These are phyloP conservation scores for Misgurnus mizolepis DNA, from an alignment of 2,113 vertebrate genomes.

Conservation along the genomic window DNA sequence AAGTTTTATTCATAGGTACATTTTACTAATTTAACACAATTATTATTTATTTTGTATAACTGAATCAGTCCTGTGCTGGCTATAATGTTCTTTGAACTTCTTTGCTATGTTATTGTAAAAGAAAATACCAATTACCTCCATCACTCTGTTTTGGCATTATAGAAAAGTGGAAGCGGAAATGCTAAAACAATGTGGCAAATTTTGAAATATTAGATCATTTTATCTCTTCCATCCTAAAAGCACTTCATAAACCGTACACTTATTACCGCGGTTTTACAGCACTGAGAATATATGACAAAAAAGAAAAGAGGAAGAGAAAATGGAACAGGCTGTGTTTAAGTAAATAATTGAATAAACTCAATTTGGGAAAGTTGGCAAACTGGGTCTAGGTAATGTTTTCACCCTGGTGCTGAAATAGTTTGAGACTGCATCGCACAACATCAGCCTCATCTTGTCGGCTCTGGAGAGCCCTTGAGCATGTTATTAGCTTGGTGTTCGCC, in stretches of 20 bases:
- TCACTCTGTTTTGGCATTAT: slow-evolving; percentile 22
- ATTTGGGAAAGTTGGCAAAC: slow-evolving; percentile 64
- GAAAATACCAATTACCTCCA: slow-evolving; percentile 18
- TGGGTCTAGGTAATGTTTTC: slow-evolving; percentile 74
- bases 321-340: slow-evolving; percentile 56
- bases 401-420: slow-evolving; percentile 87
- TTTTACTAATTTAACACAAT: neutral
- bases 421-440: slow-evolving; percentile 85
- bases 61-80: neutral
- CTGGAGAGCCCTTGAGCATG: slow-evolving; percentile 99
- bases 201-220: slow-evolving; percentile 34
- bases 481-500: slow-evolving; percentile 99
- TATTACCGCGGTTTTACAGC: slow-evolving; percentile 29
- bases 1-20: too few relatives aligned
- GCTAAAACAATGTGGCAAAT: slow-evolving; percentile 24
- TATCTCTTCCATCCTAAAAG: slow-evolving; percentile 29
- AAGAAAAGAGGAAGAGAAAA: slow-evolving; percentile 31
- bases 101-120: neutral
- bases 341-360: slow-evolving; percentile 65
- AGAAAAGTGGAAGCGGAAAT: neutral
- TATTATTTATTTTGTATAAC: neutral
- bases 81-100: slow-evolving; percentile 1
- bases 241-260: slow-evolving; percentile 23
- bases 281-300: slow-evolving; percentile 22
- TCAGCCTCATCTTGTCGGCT: slow-evolving; percentile 93